These are phyloP conservation scores for Meloidogyne exigua DNA, from an alignment of 1,140 invertebrate genomes.

Conservation along the genomic window DNA sequence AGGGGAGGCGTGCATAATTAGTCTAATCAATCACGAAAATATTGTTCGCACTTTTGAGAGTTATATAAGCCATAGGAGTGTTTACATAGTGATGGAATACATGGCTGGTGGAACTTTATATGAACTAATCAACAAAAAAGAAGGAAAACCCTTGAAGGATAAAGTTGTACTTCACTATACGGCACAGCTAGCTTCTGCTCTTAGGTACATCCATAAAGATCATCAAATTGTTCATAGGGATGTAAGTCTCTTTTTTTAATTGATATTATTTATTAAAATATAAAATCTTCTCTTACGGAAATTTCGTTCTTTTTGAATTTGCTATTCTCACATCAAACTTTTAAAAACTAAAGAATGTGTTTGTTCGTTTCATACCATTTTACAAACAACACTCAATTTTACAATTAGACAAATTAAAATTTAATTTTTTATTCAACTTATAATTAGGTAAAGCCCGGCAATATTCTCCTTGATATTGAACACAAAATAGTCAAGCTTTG, in stretches of 20 bases:
- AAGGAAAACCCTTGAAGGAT: neutral
- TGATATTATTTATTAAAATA: neutral
- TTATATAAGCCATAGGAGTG: constrained; percentile 16
- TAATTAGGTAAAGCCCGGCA: constrained; percentile 30
- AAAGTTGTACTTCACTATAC: neutral
- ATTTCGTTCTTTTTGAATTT: neutral
- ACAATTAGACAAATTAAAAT: too few species aligned
- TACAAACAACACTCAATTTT: too few species aligned
- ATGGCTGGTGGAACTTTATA: constrained; percentile 28
- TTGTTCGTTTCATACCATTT: neutral
- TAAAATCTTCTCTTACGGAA: too few species aligned
- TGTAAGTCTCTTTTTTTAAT: constrained; percentile 3
- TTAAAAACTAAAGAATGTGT: too few species aligned
- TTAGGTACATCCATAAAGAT: constrained; percentile 11
- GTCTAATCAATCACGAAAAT: constrained; percentile 19
- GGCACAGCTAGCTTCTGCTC: constrained; percentile 3
- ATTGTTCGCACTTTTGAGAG: constrained; percentile 18
- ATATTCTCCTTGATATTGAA: constrained; percentile 26
- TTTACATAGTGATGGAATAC: constrained; percentile 35
- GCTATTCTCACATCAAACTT: neutral
- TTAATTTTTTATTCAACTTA: too few species aligned
- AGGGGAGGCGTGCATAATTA: constrained; percentile 26
- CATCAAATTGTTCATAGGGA: constrained; percentile 21
- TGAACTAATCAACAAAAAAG: constrained; percentile 25
- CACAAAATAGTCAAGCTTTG: constrained; percentile 21